A percentile compares a stretch with the other conserved stretches of the same genome.
phyloP scores from a whole-genome alignment of 1,140 invertebrate genomes.

The Diorhabda elongata region DNA sequence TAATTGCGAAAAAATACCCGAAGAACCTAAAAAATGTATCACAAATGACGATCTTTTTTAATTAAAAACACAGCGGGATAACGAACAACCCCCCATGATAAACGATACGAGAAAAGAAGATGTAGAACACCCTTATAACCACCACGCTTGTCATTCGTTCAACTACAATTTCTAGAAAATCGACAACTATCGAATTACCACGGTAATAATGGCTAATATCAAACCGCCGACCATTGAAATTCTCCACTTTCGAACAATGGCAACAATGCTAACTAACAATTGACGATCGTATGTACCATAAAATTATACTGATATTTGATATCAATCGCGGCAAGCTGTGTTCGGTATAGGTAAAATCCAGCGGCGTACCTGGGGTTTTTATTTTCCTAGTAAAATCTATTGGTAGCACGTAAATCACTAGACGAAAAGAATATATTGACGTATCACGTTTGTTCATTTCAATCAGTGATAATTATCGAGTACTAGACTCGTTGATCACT shows the following conservation, averaged over 20 bases:
- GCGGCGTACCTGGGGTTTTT: not conserved
- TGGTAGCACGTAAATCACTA: too few species aligned
- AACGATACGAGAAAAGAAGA: not conserved
- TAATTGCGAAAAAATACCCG: too few species aligned
- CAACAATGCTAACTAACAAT: slow-evolving; percentile 15
- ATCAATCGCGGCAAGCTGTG: slow-evolving; percentile 20
- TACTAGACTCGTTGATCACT: too few species aligned
- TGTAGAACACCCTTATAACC: slow-evolving; percentile 5
- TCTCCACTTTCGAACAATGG: slow-evolving; percentile 13
- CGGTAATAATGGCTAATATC: slow-evolving; percentile 14
- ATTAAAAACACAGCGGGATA: not conserved
- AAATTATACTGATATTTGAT: slow-evolving; percentile 29
- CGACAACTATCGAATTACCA: slow-evolving; percentile 11
- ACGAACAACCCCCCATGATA: not conserved
- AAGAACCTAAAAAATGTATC: too few species aligned
- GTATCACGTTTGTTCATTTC: too few species aligned
- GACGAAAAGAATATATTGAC: too few species aligned
- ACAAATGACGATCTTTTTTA: too few species aligned
- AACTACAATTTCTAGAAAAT: not conserved
- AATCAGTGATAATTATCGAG: too few species aligned
- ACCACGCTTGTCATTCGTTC: slow-evolving; percentile 2
- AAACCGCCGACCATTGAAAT: slow-evolving; percentile 12
- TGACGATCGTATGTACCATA: slow-evolving; percentile 12
- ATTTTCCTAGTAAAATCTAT: too few species aligned
- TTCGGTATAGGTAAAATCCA: slow-evolving; percentile 17